Base-by-base conservation (phyloP, 2,797 vertebrate species). In the Schizothorax lantsangensis region DNA sequence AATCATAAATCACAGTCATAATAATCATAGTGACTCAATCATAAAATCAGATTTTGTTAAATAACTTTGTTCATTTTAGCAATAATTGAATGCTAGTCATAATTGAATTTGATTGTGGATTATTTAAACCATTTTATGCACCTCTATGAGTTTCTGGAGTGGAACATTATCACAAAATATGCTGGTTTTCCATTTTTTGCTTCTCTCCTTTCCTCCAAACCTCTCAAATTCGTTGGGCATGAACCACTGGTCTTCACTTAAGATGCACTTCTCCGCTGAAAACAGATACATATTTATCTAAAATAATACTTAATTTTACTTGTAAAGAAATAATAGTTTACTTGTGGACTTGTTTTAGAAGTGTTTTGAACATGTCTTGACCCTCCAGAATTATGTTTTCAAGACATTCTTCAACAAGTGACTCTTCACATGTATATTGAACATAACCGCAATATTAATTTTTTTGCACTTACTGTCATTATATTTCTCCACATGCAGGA, bases 91-190 rank as follows among this genome's bases (percentile, higher is more conserved):
- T 78, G 30, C 6, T 7, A 23, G 47, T 19, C 21, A 52, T 36
- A 36, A 21, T 1, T 77, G 45, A 17, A 23, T 10, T 23, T 54
- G 19, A 12, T 21, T 54, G 47, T 23, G 19, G 3, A 54, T 54
- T 21, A 36, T 23, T 68, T 21, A 14, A 66, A 81, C 57, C n/a
- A 17, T 17, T 80, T 26, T 45, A 5, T 3, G 15, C 26, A 54
- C 82, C 71, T 84, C 43, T 17, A 64, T 64, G 40, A 75, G 21
- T 49, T 47, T 30, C 82, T 49, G 19, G 26, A 84, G 26, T 36
- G 71, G 40, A 64, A 49, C 1, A 17, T 43, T 72, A 10, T 5
- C 0, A 15, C 8, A 82, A n/a, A 38, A 11, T 14, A 82, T 54
- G 23, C 33, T 82, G 14, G 3, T 17, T 6, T 45, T 74, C 43